Percentiles rank a stretch among this genome's conserved stretches.
Evolutionary conservation across 92 coral and sea anemone genomes (phyloP).

Genomic region (Phenganax subtilis): DNA sequence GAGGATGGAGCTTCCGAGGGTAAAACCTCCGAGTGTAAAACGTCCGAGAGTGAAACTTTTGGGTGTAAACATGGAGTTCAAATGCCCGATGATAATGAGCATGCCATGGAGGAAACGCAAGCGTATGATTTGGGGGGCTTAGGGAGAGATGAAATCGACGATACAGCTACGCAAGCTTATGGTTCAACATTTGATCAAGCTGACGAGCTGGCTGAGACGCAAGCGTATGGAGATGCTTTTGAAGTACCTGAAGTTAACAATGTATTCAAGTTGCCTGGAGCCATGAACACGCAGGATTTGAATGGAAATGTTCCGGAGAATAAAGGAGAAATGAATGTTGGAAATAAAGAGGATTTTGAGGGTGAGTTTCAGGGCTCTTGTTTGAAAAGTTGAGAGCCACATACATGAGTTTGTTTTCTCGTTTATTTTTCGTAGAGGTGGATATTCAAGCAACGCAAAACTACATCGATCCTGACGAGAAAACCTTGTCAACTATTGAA

Average conservation of each 20-base stretch:
- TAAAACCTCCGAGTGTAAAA: constrained; percentile 21
- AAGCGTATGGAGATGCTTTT: constrained; percentile 72
- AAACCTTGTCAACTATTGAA: not conserved
- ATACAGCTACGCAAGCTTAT: constrained; percentile 51
- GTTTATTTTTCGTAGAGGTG: not conserved
- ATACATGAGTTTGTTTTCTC: too few relatives aligned
- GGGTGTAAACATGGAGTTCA: not conserved
- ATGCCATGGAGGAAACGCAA: constrained; percentile 53
- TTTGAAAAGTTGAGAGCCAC: not conserved
- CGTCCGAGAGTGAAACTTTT: constrained; percentile 1
- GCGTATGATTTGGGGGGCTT: constrained; percentile 39
- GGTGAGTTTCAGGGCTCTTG: not conserved
- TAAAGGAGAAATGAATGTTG: not conserved
- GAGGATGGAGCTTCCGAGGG: not conserved
- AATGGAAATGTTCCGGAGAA: not conserved
- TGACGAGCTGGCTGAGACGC: constrained; percentile 50
- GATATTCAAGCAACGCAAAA: constrained; percentile 20
- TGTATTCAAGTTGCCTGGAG: constrained; percentile 10
- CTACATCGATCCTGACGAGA: not conserved
- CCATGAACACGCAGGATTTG: constrained; percentile 7
- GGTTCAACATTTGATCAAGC: not conserved
- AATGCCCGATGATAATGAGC: constrained; percentile 27
- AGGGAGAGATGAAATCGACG: not conserved
- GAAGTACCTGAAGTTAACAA: constrained; percentile 10
- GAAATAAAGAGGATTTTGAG: not conserved